These are phyloP conservation scores for Neofelis nebulosa DNA, from an alignment of 2,113 vertebrate genomes.

Conservation along the genomic window DNA sequence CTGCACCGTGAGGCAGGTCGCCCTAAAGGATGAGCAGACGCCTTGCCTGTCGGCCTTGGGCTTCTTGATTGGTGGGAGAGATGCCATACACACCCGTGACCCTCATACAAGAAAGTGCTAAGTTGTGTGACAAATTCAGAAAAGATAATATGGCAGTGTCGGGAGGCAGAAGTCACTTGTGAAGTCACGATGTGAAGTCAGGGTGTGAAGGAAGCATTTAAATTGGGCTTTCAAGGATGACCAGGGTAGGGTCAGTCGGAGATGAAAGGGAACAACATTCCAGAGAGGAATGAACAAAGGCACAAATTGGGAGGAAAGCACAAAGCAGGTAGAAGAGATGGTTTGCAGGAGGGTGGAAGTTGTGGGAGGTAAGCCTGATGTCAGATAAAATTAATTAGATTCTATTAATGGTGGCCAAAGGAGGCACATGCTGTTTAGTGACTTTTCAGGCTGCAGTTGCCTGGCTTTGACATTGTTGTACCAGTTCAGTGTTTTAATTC, in stretches of 20 bases:
- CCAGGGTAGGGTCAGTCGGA: not conserved
- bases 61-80: not conserved
- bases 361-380: not conserved
- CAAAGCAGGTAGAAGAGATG: not conserved
- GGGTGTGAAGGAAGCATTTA: not conserved
- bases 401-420: not conserved
- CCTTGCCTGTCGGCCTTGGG: not conserved
- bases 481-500: not conserved
- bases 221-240: not conserved
- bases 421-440: not conserved
- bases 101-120: not conserved
- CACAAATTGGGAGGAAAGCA: rapidly evolving
- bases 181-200: not conserved
- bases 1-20: not conserved
- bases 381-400: not conserved
- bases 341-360: not conserved
- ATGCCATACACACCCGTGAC: rapidly evolving
- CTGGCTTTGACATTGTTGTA: not conserved
- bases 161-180: not conserved
- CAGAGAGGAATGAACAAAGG: not conserved
- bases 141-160: not conserved
- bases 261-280: not conserved
- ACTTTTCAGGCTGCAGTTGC: not conserved
- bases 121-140: not conserved
- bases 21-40: not conserved